These are phyloP conservation scores for Criorhina ranunculi DNA, from an alignment of 2,888 invertebrate species.

Conservation along the genomic window DNA sequence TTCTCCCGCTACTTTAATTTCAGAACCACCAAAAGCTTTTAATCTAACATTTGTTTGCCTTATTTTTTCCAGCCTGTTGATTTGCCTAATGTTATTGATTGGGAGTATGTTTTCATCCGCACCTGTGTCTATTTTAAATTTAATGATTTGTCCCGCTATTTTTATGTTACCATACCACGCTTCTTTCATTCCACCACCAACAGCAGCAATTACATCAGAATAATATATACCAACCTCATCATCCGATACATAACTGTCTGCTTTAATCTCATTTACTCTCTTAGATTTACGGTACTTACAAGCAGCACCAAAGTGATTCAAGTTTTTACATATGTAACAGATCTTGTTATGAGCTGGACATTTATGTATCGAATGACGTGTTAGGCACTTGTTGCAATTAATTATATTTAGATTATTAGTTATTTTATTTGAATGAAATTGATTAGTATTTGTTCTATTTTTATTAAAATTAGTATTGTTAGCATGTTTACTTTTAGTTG, in stretches of 20 bases:
- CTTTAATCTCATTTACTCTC: conserved; percentile 39
- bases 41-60: conserved; percentile 38
- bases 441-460: conserved; percentile 3
- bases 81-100: conserved; percentile 31
- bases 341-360: conserved; percentile 55
- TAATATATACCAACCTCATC: conserved; percentile 28
- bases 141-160: conserved; percentile 41
- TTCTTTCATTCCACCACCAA: conserved; percentile 46
- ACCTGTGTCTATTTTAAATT: conserved; percentile 52
- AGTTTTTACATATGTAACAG: conserved; percentile 38
- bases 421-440: conserved; percentile 2
- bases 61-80: conserved; percentile 25
- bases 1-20: conserved; percentile 40
- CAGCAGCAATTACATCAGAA: conserved; percentile 51
- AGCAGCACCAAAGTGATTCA: conserved; percentile 48
- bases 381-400: conserved; percentile 33
- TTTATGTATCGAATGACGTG: conserved; percentile 42
- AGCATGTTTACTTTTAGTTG: too few species aligned
- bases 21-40: conserved; percentile 55
- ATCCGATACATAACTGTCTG: conserved; percentile 30
- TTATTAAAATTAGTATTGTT: too few species aligned
- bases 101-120: conserved; percentile 46
- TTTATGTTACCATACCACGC: conserved; percentile 52
- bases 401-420: conserved; percentile 3
- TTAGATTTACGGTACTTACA: conserved; percentile 41